Conservation (phyloP, 2,888 invertebrate species). For the Cerastis leucographa region DNA sequence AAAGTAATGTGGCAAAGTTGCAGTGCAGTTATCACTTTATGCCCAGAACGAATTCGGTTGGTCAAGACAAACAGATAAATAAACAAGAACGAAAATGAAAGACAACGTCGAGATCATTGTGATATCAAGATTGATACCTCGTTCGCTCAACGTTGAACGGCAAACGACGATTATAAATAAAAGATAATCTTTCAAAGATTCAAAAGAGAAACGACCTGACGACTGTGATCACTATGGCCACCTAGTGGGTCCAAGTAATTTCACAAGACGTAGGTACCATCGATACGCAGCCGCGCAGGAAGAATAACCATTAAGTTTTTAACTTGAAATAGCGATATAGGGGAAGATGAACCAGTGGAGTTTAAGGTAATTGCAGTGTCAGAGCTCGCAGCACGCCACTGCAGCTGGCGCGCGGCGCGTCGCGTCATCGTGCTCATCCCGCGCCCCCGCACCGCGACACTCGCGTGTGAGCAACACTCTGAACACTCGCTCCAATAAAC, state of each 20-base stretch:
- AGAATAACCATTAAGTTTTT: neutral
- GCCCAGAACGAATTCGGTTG: neutral
- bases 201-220: no score
- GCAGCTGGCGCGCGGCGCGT: constrained; percentile 11
- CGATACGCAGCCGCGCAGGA: neutral
- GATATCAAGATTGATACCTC: neutral
- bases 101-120: neutral
- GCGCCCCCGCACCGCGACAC: constrained; percentile 28
- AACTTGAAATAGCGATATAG: neutral
- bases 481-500: constrained; percentile 27
- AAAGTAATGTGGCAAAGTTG: neutral
- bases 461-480: constrained; percentile 19
- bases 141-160: neutral
- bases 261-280: neutral
- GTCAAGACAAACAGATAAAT: neutral
- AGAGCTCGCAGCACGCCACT: constrained; percentile 27
- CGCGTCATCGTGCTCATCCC: neutral
- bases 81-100: neutral
- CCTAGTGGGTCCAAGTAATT: neutral
- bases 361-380: neutral
- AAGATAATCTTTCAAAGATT: neutral
- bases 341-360: neutral
- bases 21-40: neutral
- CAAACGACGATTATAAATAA: neutral
- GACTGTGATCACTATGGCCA: neutral